Evolutionary conservation across 2,797 vertebrate species (phyloP).

Genomic region (Mycteria americana): DNA sequence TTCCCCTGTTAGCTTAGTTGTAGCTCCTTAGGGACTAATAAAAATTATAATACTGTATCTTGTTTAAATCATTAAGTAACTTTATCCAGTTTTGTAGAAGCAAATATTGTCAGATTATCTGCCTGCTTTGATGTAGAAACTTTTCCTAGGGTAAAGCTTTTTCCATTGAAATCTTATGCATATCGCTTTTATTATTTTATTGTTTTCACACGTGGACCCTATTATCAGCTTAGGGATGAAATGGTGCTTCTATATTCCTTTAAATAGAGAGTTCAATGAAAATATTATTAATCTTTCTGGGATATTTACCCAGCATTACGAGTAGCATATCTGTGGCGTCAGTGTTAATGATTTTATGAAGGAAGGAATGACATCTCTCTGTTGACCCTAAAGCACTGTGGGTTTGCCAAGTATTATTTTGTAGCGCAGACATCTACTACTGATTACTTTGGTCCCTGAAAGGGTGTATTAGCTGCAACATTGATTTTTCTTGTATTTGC

Average conservation of each 20-base stretch:
- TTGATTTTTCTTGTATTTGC: conserved; percentile 34
- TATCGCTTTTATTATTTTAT: conserved; percentile 57
- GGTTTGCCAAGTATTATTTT: conserved; percentile 54
- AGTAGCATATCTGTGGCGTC: conserved; percentile 54
- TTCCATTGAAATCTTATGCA: conserved; percentile 31
- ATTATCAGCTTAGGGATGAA: conserved; percentile 61
- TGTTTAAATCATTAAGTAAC: conserved; percentile 62
- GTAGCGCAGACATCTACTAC: conserved; percentile 14
- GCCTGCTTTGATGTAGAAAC: conserved; percentile 60
- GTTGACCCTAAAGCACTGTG: conserved; percentile 20
- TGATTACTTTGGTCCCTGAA: conserved; percentile 20
- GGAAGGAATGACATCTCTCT: conserved; percentile 52
- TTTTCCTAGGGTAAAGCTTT: conserved; percentile 45
- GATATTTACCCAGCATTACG: conserved; percentile 54
- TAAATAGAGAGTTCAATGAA: conserved; percentile 49
- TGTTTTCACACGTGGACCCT: conserved; percentile 64
- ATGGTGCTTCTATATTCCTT: conserved; percentile 35
- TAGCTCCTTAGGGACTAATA: conserved; percentile 42
- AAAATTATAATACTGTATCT: conserved; percentile 33
- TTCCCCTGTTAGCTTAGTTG: not conserved
- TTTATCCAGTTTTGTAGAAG: conserved; percentile 35
- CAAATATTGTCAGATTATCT: conserved; percentile 61
- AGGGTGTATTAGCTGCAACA: conserved; percentile 1
- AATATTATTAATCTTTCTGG: conserved; percentile 65
- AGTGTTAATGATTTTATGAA: conserved; percentile 59